A percentile compares a stretch with the other conserved stretches of the same genome.
phyloP scores from a whole-genome alignment of 2,797 vertebrate genomes.

The Bucorvus abyssinicus region DNA sequence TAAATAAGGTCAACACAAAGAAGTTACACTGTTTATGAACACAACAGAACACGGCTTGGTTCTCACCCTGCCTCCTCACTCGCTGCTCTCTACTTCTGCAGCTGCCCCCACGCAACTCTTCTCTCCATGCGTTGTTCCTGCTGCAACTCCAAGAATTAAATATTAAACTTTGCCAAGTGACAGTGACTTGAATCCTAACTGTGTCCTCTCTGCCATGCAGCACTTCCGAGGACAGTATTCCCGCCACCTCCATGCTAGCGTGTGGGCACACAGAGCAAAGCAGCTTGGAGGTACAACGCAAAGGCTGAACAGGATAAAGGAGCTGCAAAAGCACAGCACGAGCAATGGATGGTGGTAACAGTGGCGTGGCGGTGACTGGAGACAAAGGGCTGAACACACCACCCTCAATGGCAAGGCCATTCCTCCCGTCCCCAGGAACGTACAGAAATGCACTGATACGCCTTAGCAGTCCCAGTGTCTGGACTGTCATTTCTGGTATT shows the following conservation, averaged over 20 bases:
- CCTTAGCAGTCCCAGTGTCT: neutral
- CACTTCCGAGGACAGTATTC: neutral
- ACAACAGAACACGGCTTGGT: neutral
- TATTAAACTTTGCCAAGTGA: neutral
- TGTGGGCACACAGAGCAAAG: neutral
- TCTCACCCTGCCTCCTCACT: neutral
- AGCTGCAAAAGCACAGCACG: neutral
- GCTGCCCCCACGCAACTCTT: neutral
- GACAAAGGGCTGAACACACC: neutral
- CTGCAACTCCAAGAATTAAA: neutral
- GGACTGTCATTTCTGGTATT: neutral
- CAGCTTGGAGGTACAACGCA: neutral
- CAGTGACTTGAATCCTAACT: neutral
- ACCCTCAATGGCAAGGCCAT: neutral
- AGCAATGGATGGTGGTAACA: neutral
- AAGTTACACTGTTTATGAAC: neutral
- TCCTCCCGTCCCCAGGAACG: neutral
- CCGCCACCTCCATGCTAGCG: neutral
- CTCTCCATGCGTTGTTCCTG: neutral
- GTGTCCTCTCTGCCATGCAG: neutral
- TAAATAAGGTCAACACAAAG: neutral
- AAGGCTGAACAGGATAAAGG: neutral
- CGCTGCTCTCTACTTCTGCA: neutral
- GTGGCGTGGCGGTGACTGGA: neutral
- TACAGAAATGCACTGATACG: accelerated